A percentile compares a stretch with the other conserved stretches of the same genome.
These are phyloP conservation scores for Pharmacophagus antenor DNA, from an alignment of 2,888 invertebrate genomes.

Conservation along the genomic window DNA sequence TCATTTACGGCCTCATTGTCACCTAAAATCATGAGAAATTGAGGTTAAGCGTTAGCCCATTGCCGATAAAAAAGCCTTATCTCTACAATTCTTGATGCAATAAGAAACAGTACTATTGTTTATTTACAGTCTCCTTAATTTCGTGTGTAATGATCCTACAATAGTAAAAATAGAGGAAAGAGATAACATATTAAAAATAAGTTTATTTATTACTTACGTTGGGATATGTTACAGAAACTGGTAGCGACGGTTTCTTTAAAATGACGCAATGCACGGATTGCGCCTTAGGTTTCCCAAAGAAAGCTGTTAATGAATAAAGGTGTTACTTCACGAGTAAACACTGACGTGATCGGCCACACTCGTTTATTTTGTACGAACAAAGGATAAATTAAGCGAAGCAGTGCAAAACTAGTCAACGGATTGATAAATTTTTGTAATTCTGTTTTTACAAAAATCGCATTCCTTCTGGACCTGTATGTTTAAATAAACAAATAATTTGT, in stretches of 20 bases:
- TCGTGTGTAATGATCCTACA: too few relatives aligned
- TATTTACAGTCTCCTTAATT: too few relatives aligned
- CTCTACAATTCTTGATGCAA: too few relatives aligned
- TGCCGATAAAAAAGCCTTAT: too few relatives aligned
- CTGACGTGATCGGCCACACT: slow-evolving; percentile 35
- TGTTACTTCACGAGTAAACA: slow-evolving; percentile 43
- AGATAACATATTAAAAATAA: too few relatives aligned
- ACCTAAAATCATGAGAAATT: too few relatives aligned
- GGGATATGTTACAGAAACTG: slow-evolving; percentile 8
- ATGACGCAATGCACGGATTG: slow-evolving; percentile 38
- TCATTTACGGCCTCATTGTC: too few relatives aligned
- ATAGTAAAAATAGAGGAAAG: too few relatives aligned
- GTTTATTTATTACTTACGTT: too few relatives aligned
- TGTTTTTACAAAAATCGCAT: background rate
- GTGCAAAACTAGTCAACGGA: slow-evolving; percentile 40
- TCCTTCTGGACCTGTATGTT: too few relatives aligned
- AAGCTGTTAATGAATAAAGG: slow-evolving; percentile 48
- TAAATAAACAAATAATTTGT: background rate
- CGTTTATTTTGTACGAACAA: slow-evolving; percentile 39
- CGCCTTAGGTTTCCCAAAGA: slow-evolving; percentile 47
- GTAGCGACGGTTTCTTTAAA: slow-evolving; percentile 41
- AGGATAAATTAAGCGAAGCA: slow-evolving; percentile 50
- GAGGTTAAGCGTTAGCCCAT: too few relatives aligned
- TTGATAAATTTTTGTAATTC: background rate
- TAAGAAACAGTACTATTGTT: too few relatives aligned